Base-by-base conservation (phyloP, 2,113 vertebrate genomes). In the Burhinus oedicnemus region DNA sequence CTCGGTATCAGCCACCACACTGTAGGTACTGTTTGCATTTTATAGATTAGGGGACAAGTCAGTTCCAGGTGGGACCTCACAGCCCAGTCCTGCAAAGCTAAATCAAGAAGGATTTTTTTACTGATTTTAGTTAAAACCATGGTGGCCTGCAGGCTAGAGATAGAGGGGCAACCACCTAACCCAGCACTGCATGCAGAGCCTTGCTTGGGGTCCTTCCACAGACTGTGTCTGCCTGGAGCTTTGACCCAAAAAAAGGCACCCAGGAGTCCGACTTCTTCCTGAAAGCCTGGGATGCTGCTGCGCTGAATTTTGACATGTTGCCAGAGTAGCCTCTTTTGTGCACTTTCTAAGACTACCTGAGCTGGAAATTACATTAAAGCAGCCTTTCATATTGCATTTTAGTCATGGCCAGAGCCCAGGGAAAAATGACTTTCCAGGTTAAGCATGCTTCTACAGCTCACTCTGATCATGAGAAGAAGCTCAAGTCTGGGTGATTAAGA, bases 261-360 rank as follows among this genome's bases (percentile, higher is more conserved):
- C 34, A 45, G n/a, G 57, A 72, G 36, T 78, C 15, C 52, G 45
- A n/a, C 30, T 83, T 80, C 78, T 70, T 89, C 38, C 38, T 93
- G 47, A 70, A 88, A 86, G 11, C 42, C 55, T 77, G 58, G 36
- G 81, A 70, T 82, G 66, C 40, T 13, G 12, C 70, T 55, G 75
- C 88, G 19, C 27, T 93, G 54, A 57, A 54, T 87, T 80, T 90
- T 80, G 74, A 47, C 20, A 2, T 5, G 25, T 74, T 94, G 75
- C 95, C 95, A 92, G 70, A 84, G 29, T 29, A 94, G 71, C 42
- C 42, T 83, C 60, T 95, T 87, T 80, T 74, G 60, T 90, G 71
- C 34, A 44, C 91, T 94, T 91, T 80, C 81, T 86, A 94, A 91
- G 72, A 83, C 51, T 95, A 96, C 60, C 91, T 88, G 89, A 86